A percentile compares a stretch with the other conserved stretches of the same genome.
These are phyloP conservation scores for Desoria tigrina DNA, from an alignment of 2,888 invertebrate genomes.

Conservation along the genomic window DNA sequence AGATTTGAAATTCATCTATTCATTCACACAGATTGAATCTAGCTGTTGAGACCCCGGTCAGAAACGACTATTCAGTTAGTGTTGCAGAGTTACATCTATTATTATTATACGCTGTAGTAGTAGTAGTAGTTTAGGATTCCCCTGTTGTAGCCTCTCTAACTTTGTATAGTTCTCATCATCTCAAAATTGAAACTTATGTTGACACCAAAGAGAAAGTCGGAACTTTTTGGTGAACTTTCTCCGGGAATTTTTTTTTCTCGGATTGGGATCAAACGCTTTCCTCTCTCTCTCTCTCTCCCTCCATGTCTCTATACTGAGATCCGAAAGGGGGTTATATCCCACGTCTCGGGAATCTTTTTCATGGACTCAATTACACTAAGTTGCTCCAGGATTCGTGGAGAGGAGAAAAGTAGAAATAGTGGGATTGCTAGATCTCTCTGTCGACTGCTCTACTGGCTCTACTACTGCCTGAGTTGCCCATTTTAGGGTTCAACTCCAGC, in stretches of 20 bases:
- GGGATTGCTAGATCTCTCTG: no score
- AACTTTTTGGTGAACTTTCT: constrained; percentile 3
- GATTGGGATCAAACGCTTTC: constrained; percentile 10
- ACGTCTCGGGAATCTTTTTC: no score
- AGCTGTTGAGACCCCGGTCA: no score
- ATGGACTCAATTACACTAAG: constrained; percentile 10
- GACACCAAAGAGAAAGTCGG: constrained; percentile 16
- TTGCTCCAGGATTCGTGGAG: background rate
- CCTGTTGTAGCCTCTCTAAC: background rate
- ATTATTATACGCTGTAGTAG: no score
- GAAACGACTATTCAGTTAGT: no score
- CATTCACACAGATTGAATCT: constrained; percentile 5
- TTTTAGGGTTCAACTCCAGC: no score
- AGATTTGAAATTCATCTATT: background rate
- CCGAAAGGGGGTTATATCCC: no score
- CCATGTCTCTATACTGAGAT: background rate
- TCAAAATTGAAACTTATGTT: constrained; percentile 37
- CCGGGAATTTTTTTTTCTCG: background rate
- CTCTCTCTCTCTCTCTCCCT: background rate
- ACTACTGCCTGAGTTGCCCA: no score
- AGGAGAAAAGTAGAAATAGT: no score
- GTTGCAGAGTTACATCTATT: no score
- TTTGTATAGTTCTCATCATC: constrained; percentile 4
- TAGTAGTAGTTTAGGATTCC: no score
- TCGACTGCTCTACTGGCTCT: no score